Evolutionary conservation across 1,140 invertebrate genomes (phyloP).

Genomic region (Triops longicaudatus): DNA sequence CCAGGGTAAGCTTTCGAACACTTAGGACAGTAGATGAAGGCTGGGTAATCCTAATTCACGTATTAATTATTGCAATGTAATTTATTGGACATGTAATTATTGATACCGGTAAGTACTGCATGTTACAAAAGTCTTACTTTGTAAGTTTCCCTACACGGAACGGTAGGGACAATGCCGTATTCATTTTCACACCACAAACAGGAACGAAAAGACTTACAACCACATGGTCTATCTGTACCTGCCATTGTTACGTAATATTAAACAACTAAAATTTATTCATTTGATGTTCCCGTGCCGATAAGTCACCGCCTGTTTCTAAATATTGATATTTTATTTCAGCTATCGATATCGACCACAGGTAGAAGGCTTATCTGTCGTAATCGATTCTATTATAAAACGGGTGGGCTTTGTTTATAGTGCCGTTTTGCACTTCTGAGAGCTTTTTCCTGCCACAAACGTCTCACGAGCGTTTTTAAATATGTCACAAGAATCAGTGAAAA

Average conservation of each 20-base stretch:
- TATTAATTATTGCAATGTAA: background rate
- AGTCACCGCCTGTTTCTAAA: no score
- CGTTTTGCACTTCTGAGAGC: background rate
- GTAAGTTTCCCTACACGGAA: background rate
- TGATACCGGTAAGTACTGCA: background rate
- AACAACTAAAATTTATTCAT: no score
- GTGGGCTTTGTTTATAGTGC: conserved; percentile 7
- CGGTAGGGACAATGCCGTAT: conserved; percentile 45
- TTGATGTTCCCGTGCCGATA: no score
- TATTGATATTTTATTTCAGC: no score
- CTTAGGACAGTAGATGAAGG: conserved; percentile 63
- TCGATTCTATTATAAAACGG: background rate
- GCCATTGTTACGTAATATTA: conserved; percentile 17
- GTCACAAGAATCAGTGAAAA: conserved; percentile 11
- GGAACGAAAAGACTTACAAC: conserved; percentile 83
- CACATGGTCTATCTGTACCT: conserved; percentile 63
- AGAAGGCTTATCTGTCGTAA: background rate
- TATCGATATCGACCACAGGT: background rate
- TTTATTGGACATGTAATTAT: background rate
- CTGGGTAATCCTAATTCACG: conserved; percentile 36
- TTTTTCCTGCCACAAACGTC: background rate
- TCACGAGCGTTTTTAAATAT: background rate
- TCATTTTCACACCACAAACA: conserved; percentile 74
- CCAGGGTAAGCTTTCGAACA: conserved; percentile 66
- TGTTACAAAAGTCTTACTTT: background rate